Evolutionary conservation across 2,113 vertebrate species (phyloP).

Genomic region (Gavia stellata): DNA sequence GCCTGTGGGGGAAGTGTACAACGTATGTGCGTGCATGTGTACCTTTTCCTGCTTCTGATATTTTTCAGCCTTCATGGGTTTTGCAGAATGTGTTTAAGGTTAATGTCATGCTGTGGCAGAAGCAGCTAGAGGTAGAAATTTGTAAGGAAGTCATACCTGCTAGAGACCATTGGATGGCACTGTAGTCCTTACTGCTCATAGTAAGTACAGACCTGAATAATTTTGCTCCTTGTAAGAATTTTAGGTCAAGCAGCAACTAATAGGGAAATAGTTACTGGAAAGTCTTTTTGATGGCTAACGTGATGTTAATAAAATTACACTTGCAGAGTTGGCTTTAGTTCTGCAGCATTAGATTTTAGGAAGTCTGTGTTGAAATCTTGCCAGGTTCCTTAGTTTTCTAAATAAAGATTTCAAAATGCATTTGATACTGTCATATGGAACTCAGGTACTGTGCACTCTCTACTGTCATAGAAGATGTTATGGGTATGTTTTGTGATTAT

Average conservation of each 20-base stretch:
- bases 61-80: not conserved
- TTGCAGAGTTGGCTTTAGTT: not conserved
- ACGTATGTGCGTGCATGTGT: not conserved
- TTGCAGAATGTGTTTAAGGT: not conserved
- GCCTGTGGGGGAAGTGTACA: not conserved
- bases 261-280: not conserved
- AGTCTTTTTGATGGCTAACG: not conserved
- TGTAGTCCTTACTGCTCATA: not conserved
- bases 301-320: not conserved
- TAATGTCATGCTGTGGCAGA: not conserved
- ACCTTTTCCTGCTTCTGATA: not conserved
- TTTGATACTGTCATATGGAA: not conserved
- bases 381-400: not conserved
- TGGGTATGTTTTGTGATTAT: not conserved
- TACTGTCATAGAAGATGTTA: not conserved
- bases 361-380: not conserved
- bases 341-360: not conserved
- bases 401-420: not conserved
- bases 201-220: not conserved
- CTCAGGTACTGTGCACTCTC: not conserved
- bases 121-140: not conserved
- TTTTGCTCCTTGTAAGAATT: not conserved
- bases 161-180: conserved; percentile 18
- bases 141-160: not conserved
- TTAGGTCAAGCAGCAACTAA: not conserved